Conservation (phyloP, 2,797 vertebrate genomes). For the Trachops cirrhosus region DNA sequence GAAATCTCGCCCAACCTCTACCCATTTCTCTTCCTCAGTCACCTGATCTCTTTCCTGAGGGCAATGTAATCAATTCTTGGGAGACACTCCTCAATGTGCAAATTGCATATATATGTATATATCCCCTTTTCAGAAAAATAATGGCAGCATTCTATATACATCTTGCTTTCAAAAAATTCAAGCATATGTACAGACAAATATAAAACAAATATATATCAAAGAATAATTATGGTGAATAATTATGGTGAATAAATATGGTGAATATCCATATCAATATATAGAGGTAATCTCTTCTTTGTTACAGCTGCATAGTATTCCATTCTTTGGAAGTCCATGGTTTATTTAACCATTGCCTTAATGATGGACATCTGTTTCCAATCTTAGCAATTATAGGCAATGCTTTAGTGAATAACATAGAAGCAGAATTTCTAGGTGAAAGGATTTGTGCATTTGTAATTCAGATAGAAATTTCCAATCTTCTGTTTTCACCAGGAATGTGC, state of each 20-base stretch:
- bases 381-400: not conserved
- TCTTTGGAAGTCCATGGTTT: not conserved
- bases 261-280: not conserved
- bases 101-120: not conserved
- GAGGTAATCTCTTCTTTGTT: not conserved
- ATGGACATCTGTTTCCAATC: not conserved
- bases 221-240: not conserved
- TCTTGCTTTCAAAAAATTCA: not conserved
- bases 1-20: not conserved
- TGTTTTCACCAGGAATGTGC: not conserved
- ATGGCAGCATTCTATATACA: not conserved
- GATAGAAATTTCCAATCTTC: not conserved
- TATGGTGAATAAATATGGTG: no score
- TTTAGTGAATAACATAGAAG: not conserved
- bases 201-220: not conserved
- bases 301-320: not conserved
- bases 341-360: not conserved
- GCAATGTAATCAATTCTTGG: not conserved
- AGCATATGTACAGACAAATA: not conserved
- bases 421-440: not conserved
- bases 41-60: not conserved
- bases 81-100: not conserved
- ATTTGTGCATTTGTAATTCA: not conserved
- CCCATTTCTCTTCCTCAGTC: not conserved
- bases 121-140: not conserved